Conservation (phyloP, 2,113 vertebrate species). For the Syrmaticus mikado region DNA sequence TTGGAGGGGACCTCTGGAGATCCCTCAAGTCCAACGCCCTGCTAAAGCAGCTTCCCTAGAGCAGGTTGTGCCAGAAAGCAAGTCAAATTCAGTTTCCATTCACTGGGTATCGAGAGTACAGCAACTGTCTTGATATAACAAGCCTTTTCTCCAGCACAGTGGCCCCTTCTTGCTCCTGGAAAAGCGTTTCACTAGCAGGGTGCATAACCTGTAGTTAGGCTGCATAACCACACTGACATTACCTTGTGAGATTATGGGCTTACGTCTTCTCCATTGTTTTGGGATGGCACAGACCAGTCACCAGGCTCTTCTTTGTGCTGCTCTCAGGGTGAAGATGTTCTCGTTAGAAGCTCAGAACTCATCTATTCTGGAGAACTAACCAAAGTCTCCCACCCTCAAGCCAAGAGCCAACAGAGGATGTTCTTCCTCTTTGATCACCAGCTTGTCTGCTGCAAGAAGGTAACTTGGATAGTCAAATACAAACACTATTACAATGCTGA, state of each 20-base stretch:
- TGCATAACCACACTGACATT: neutral
- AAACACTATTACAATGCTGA: neutral
- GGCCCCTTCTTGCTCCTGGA: neutral
- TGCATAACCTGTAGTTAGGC: neutral
- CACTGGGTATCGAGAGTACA: neutral
- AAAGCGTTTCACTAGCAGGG: neutral
- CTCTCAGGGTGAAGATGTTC: conserved; percentile 91
- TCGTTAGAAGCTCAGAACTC: conserved; percentile 93
- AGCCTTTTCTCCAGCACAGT: neutral
- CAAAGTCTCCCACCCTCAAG: conserved; percentile 90
- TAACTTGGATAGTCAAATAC: conserved; percentile 43
- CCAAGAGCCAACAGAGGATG: conserved; percentile 94
- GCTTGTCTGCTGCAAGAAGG: conserved; percentile 98
- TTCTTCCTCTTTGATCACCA: conserved; percentile 98
- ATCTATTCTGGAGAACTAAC: conserved; percentile 94
- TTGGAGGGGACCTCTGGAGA: neutral
- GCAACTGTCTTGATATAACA: neutral
- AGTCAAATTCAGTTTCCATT: neutral
- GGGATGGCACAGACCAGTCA: neutral
- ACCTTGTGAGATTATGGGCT: fast-evolving
- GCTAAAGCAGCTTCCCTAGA: neutral
- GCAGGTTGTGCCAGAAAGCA: no score
- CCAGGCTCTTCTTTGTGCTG: conserved; percentile 19
- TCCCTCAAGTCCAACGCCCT: neutral
- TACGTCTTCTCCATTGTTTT: neutral